phyloP scores from a whole-genome alignment of 2,888 invertebrate genomes.

The Caenorhabditis sinica region DNA sequence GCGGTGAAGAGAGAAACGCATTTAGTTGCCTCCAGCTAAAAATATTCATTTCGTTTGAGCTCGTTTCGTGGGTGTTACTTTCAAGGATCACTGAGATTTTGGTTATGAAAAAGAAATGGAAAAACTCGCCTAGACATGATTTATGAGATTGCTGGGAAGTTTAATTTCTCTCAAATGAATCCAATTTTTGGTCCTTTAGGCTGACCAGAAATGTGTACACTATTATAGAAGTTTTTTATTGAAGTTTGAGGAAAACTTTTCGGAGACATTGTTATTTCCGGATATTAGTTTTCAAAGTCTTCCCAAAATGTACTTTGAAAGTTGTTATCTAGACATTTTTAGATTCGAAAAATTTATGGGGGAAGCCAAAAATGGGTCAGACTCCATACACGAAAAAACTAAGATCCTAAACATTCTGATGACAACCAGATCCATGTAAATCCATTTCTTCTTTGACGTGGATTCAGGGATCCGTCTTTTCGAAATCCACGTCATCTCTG shows the following conservation, averaged over 20 bases:
- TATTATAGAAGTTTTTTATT: no score
- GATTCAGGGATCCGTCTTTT: neutral
- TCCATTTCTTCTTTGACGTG: slow-evolving; percentile 12
- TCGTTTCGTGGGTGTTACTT: neutral
- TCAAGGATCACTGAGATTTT: neutral
- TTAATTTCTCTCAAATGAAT: neutral
- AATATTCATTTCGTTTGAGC: neutral
- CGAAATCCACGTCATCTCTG: slow-evolving; percentile 11
- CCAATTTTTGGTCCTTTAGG: neutral
- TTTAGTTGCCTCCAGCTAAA: slow-evolving; percentile 24
- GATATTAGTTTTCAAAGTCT: no score
- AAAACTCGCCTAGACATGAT: neutral
- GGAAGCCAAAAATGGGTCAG: neutral
- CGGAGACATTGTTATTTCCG: no score
- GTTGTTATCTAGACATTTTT: no score
- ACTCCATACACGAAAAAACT: neutral
- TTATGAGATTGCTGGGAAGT: neutral
- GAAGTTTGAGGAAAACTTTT: neutral
- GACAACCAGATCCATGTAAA: neutral
- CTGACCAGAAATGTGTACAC: no score
- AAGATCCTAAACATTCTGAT: neutral
- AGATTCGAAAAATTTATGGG: no score
- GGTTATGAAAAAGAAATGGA: neutral
- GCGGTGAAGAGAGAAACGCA: neutral
- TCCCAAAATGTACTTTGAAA: no score